Conservation (phyloP, 2,888 invertebrate genomes). For the Cephalotes varians region DNA sequence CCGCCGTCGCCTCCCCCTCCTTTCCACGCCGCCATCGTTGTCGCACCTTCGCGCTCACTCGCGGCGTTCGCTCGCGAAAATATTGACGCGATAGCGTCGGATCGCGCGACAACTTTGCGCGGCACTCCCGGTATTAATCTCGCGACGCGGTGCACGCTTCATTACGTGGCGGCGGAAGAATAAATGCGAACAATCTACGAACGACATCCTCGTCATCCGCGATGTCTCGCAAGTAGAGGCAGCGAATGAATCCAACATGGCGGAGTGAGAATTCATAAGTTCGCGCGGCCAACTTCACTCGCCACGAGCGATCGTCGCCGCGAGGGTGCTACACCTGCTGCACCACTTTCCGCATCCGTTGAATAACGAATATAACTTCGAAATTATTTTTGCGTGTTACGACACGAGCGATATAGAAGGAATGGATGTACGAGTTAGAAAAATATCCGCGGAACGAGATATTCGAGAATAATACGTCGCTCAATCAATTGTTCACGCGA, state of each 20-base stretch:
- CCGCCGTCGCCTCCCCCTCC: background rate
- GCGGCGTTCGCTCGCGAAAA: background rate
- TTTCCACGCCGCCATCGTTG: background rate
- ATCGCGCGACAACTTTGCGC: background rate
- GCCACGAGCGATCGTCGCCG: background rate
- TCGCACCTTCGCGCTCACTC: background rate
- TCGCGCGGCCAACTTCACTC: slow-evolving; percentile 6
- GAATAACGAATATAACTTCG: background rate
- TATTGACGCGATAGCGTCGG: background rate
- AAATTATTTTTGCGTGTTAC: background rate
- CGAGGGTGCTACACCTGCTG: background rate
- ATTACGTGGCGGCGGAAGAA: background rate
- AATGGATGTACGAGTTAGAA: background rate
- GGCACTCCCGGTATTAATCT: background rate
- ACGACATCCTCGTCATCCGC: background rate
- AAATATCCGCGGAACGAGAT: background rate
- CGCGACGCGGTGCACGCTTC: background rate
- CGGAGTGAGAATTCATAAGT: background rate
- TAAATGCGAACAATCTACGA: background rate
- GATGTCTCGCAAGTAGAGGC: background rate
- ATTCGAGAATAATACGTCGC: background rate
- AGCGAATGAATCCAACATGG: background rate
- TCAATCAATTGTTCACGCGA: background rate
- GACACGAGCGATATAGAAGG: background rate
- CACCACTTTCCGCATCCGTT: background rate